Percentiles rank a stretch among this genome's conserved stretches.
phyloP scores from a whole-genome alignment of 1,140 invertebrate species.

The Rhynchophorus ferrugineus region DNA sequence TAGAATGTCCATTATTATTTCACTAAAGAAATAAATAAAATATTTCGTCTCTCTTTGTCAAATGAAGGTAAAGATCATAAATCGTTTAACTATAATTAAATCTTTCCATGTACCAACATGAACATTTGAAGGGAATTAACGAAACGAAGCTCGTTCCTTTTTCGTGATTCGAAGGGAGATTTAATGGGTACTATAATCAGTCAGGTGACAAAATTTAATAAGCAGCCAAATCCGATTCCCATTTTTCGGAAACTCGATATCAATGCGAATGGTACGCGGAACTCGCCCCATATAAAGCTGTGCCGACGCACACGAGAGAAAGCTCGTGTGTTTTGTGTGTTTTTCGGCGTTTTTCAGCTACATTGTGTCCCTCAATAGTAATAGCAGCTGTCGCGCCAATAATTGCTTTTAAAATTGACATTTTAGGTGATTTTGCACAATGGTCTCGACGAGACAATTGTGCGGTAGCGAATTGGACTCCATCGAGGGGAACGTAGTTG shows the following conservation, averaged over 20 bases:
- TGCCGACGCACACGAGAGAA: background rate
- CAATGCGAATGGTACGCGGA: background rate
- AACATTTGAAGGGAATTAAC: no score
- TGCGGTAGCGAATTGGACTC: constrained; percentile 4
- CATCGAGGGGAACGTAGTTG: background rate
- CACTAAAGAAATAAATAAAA: no score
- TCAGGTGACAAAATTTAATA: constrained; percentile 15
- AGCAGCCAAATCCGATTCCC: constrained; percentile 3
- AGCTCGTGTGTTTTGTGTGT: constrained; percentile 3
- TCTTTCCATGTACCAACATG: no score
- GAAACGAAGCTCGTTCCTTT: no score
- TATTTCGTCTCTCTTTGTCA: no score
- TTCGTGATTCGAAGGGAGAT: background rate
- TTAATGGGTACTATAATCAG: background rate
- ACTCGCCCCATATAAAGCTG: no score
- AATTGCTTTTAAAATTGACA: constrained; percentile 17
- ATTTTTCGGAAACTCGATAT: constrained; percentile 9
- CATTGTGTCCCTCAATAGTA: constrained; percentile 9
- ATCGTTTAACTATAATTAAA: no score
- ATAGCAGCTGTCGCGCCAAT: constrained; percentile 12
- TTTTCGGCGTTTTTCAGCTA: constrained; percentile 6
- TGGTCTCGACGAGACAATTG: constrained; percentile 11
- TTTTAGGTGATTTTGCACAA: constrained; percentile 16
- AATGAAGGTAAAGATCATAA: no score
- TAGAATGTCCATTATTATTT: no score